Conservation (phyloP, 2,888 invertebrate genomes). For the Chalcis sispes region DNA sequence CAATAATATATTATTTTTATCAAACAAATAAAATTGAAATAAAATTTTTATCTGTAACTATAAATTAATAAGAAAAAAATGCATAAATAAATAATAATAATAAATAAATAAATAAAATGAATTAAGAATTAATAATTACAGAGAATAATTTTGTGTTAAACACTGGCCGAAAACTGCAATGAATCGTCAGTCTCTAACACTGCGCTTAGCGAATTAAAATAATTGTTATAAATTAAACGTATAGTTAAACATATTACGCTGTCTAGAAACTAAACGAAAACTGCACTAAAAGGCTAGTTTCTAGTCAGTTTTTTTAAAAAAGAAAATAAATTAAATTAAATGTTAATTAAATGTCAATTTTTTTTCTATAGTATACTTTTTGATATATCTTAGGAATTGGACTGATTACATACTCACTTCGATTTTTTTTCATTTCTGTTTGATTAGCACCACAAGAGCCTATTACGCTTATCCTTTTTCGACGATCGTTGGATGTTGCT, state of each 20-base stretch:
- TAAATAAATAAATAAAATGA: background rate
- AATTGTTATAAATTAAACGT: too few species aligned
- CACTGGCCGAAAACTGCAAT: too few species aligned
- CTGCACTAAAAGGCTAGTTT: constrained; percentile 43
- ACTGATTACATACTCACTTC: constrained; percentile 36
- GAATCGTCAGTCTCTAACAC: too few species aligned
- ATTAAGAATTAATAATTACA: too few species aligned
- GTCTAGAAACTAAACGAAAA: constrained; percentile 42
- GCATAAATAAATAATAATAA: background rate
- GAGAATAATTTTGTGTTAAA: too few species aligned
- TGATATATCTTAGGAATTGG: constrained; percentile 57
- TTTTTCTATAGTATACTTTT: constrained; percentile 39
- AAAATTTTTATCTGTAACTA: too few species aligned
- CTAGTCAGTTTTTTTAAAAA: constrained; percentile 13
- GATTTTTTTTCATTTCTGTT: constrained; percentile 30
- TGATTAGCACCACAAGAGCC: constrained; percentile 21
- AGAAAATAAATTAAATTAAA: background rate
- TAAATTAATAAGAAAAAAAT: too few species aligned
- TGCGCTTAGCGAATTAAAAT: too few species aligned
- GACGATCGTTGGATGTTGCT: constrained; percentile 22
- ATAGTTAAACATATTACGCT: too few species aligned
- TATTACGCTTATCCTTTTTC: background rate
- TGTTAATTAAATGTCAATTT: background rate
- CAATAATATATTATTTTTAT: too few species aligned
- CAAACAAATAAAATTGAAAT: too few species aligned